Evolutionary conservation across 2,888 invertebrate species (phyloP), one percentile per base, ranked within the genome.

Genomic region (Pyrgus malvae): DNA sequence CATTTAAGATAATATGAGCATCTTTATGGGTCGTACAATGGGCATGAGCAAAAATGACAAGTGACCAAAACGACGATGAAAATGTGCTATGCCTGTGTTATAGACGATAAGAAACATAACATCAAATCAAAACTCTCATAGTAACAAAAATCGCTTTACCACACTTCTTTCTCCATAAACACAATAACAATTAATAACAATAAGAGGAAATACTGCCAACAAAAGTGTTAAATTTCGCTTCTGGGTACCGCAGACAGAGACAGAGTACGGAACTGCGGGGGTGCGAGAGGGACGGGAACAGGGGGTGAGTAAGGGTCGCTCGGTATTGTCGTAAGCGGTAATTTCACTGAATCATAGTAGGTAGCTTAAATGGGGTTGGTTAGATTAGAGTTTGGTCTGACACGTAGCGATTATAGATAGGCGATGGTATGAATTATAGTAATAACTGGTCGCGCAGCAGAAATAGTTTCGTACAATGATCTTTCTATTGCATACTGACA

Each of bases 271-370:
- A 0, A 23, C 4, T 3, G 14, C 16, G 21, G 8, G 25, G 7
- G 53, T 9, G 53, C 16, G 51, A 45, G 14, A 4, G 44, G 29
- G 51, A 45, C 19, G 12, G 16, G 11, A n/a, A 14, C 2, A 38
- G 21, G 53, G 53, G 40, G 53, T 53, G 53, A 53, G 19, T 53
- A 11, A 53, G 53, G 53, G 53, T 53, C 45, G 53, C 17, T 45
- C 16, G 53, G 53, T 53, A 53, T 53, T 53, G 53, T 53, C 53
- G 53, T 53, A 53, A 53, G 53, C 53, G 53, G 53, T 53, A 53
- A 53, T 53, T 53, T 53, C 38, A 53, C 53, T 53, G 53, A 53
- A 53, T 53, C 53, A 53, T 53, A 45, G 44, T 51, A 37, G 44
- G 53, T 53, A 38, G 29, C 44, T 53, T 53, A 53, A 53, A 53